Conservation (phyloP, 2,797 vertebrate species). For the Cyclopterus lumpus region DNA sequence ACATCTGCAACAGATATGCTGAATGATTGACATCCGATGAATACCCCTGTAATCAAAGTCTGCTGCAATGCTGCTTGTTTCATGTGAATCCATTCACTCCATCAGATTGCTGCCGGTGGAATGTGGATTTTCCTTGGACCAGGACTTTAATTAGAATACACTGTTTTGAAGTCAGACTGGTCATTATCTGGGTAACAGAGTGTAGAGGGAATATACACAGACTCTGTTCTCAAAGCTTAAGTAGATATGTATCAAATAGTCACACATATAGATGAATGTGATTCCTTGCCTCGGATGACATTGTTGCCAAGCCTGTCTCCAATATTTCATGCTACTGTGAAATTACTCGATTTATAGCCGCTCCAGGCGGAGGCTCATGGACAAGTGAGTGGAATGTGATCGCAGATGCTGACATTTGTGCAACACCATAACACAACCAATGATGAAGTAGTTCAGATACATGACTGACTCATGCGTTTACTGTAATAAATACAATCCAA, state of each 20-base stretch:
- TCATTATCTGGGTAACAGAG: slow-evolving; percentile 69
- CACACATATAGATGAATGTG: slow-evolving; percentile 61
- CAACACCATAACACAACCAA: slow-evolving; percentile 19
- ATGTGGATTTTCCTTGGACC: slow-evolving; percentile 67
- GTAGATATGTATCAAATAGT: slow-evolving; percentile 69
- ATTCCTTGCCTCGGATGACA: slow-evolving; percentile 61
- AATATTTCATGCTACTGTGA: slow-evolving; percentile 60
- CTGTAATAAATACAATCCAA: slow-evolving; percentile 3
- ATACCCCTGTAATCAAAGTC: slow-evolving; percentile 70
- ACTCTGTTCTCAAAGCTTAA: slow-evolving; percentile 61
- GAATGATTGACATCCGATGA: slow-evolving; percentile 63
- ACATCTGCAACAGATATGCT: slow-evolving; percentile 47
- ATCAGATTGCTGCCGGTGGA: slow-evolving; percentile 76
- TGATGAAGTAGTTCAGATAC: slow-evolving; percentile 26
- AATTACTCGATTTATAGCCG: slow-evolving; percentile 59
- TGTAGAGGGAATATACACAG: slow-evolving; percentile 35
- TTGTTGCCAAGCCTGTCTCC: slow-evolving; percentile 58
- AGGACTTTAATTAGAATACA: slow-evolving; percentile 76
- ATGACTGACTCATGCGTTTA: slow-evolving; percentile 19
- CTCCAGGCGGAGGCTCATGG: slow-evolving; percentile 47
- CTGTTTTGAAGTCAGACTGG: slow-evolving; percentile 73
- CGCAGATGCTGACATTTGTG: slow-evolving; percentile 37
- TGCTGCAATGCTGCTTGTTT: slow-evolving; percentile 53
- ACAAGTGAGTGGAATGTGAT: slow-evolving; percentile 43
- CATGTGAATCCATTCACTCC: slow-evolving; percentile 63